Evolutionary conservation across 2,113 vertebrate genomes (phyloP).

Genomic region (Corynorhinus townsendii): DNA sequence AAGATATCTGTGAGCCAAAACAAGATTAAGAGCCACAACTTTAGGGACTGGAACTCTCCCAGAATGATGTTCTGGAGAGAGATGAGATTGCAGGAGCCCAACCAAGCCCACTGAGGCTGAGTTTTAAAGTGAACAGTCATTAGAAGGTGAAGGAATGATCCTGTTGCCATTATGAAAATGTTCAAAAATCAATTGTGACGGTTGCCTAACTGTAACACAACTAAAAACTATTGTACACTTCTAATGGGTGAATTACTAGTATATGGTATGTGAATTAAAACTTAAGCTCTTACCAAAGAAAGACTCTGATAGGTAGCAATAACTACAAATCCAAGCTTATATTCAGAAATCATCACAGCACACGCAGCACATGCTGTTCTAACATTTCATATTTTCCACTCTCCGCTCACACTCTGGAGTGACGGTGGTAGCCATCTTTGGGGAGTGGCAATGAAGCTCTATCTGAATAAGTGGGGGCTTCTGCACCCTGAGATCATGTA

Average conservation of each 20-base stretch:
- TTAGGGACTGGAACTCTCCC: not conserved
- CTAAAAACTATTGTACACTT: not conserved
- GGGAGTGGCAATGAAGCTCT: not conserved
- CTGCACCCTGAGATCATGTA: accelerated
- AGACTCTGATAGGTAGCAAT: not conserved
- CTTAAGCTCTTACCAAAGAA: not conserved
- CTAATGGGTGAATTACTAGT: not conserved
- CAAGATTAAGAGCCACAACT: not conserved
- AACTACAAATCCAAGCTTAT: not conserved
- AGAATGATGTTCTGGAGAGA: not conserved
- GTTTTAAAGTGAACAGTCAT: conserved; percentile 14
- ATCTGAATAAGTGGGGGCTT: not conserved
- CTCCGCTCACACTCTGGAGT: not conserved
- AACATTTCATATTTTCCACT: not conserved
- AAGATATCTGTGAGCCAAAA: not conserved
- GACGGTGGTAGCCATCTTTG: not conserved
- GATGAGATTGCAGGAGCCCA: not conserved
- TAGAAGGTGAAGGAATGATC: not conserved
- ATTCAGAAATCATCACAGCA: not conserved
- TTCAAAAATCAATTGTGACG: not conserved
- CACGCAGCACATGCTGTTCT: not conserved
- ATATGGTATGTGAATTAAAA: not conserved
- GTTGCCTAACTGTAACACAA: not conserved
- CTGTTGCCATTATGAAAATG: not conserved
- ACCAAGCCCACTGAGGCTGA: not conserved